Evolutionary conservation across 2,113 vertebrate species (phyloP).

Genomic region (Ia io): DNA sequence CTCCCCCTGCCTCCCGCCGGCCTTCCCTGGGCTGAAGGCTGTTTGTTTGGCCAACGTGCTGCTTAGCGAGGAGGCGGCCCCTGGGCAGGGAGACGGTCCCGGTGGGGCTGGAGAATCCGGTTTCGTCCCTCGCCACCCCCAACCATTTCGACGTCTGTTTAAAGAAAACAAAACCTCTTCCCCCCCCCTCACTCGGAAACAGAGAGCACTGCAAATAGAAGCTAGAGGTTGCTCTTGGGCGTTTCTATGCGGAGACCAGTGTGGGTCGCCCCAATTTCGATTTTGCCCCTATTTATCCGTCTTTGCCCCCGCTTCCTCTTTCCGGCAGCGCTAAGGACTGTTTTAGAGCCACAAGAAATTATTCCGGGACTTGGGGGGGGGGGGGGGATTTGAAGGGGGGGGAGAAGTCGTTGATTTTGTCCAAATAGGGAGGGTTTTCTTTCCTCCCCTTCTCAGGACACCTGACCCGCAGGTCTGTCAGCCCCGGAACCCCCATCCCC

Average conservation of each 20-base stretch:
- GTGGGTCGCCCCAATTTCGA: neutral
- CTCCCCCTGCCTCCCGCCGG: neutral
- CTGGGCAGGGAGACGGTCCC: neutral
- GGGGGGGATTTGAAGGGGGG: too few species aligned
- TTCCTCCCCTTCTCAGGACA: constrained; percentile 52
- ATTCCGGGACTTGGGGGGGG: neutral
- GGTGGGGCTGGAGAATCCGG: neutral
- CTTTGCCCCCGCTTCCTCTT: neutral
- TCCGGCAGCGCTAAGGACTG: neutral
- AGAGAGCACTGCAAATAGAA: neutral
- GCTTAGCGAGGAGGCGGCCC: neutral
- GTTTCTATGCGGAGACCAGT: neutral
- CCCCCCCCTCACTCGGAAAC: neutral
- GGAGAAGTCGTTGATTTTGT: neutral
- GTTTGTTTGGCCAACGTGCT: constrained; percentile 45
- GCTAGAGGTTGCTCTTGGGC: neutral
- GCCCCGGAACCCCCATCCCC: neutral
- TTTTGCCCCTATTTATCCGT: neutral
- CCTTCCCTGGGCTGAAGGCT: neutral
- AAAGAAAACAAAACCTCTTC: neutral
- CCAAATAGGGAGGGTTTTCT: constrained; percentile 6
- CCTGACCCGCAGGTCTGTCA: constrained; percentile 48
- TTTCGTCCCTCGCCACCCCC: neutral
- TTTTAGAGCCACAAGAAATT: neutral
- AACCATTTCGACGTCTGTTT: neutral